Conservation (phyloP, 64 coral and sea anemone species). For the Pocillopora verrucosa region DNA sequence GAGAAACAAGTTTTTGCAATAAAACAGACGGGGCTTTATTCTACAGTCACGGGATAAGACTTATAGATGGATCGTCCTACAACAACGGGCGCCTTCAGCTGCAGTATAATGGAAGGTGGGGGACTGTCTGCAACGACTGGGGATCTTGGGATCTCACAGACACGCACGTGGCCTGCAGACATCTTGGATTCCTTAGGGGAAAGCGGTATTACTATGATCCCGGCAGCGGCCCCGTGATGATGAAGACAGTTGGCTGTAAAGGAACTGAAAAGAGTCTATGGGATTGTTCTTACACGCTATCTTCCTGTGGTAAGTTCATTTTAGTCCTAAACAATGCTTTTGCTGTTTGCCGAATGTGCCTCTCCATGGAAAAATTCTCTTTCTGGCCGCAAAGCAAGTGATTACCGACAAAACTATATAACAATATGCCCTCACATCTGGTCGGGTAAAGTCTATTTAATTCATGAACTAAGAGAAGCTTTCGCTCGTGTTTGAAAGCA, state of each 20-base stretch:
- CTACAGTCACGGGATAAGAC: slow-evolving; percentile 60
- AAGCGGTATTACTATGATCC: slow-evolving; percentile 28
- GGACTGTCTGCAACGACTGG: slow-evolving; percentile 33
- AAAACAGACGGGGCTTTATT: not conserved
- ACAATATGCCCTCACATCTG: too few species aligned
- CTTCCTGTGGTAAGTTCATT: not conserved
- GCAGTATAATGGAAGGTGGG: slow-evolving; percentile 60
- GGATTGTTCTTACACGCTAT: slow-evolving; percentile 14
- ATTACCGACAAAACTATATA: too few species aligned
- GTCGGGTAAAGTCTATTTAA: too few species aligned
- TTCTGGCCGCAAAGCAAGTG: not conserved
- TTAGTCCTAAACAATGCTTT: not conserved
- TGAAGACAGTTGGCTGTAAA: slow-evolving; percentile 39
- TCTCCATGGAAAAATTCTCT: not conserved
- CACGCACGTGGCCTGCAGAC: slow-evolving; percentile 60
- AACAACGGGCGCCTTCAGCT: slow-evolving; percentile 64
- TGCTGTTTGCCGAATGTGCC: not conserved
- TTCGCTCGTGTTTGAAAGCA: too few species aligned
- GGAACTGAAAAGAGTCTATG: slow-evolving; percentile 58
- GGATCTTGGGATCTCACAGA: slow-evolving; percentile 30
- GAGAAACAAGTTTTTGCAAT: slow-evolving; percentile 23
- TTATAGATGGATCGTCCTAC: slow-evolving; percentile 52
- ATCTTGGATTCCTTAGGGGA: slow-evolving; percentile 56
- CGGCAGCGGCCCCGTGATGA: slow-evolving; percentile 9
- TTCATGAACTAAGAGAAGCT: too few species aligned